Percentiles rank a stretch among this genome's conserved stretches.
Conservation (phyloP, 2,888 invertebrate genomes). For the Pollenia amentaria region DNA sequence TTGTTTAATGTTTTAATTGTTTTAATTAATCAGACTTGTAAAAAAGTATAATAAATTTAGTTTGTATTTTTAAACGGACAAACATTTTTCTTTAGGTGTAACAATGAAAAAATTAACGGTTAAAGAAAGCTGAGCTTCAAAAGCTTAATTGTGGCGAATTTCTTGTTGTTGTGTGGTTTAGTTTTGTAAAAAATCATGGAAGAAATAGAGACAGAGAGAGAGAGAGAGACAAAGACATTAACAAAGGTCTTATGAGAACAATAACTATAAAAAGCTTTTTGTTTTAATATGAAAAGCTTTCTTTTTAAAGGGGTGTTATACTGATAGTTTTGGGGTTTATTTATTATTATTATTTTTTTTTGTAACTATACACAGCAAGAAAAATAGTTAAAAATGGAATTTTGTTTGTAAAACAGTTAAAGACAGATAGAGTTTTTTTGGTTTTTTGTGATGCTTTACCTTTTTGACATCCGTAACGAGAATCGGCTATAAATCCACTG, state of each 20-base stretch:
- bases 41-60: slow-evolving; percentile 33
- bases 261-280: slow-evolving; percentile 41
- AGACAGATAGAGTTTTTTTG: slow-evolving; percentile 77
- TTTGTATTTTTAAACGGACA: slow-evolving; percentile 29
- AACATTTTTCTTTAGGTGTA: slow-evolving; percentile 54
- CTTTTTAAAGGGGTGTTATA: slow-evolving; percentile 17
- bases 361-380: slow-evolving; percentile 71
- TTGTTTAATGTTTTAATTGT: slow-evolving; percentile 65
- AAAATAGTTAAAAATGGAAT: slow-evolving; percentile 59
- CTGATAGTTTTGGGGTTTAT: slow-evolving; percentile 12
- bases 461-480: slow-evolving; percentile 97
- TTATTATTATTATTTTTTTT: slow-evolving; percentile 50
- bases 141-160: slow-evolving; percentile 50
- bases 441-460: slow-evolving; percentile 88
- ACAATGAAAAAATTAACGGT: slow-evolving; percentile 49
- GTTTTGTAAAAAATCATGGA: slow-evolving; percentile 43
- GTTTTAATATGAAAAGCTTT: slow-evolving; percentile 49
- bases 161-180: slow-evolving; percentile 42
- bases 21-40: slow-evolving; percentile 66
- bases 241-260: slow-evolving; percentile 43
- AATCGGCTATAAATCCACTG: slow-evolving; percentile 95
- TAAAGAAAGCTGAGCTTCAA: slow-evolving; percentile 59
- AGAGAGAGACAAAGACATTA: slow-evolving; percentile 75
- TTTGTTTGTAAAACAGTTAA: slow-evolving; percentile 72
- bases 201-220: slow-evolving; percentile 67